Base-by-base conservation (phyloP, 2,888 invertebrate species). In the Tinea semifulvella region DNA sequence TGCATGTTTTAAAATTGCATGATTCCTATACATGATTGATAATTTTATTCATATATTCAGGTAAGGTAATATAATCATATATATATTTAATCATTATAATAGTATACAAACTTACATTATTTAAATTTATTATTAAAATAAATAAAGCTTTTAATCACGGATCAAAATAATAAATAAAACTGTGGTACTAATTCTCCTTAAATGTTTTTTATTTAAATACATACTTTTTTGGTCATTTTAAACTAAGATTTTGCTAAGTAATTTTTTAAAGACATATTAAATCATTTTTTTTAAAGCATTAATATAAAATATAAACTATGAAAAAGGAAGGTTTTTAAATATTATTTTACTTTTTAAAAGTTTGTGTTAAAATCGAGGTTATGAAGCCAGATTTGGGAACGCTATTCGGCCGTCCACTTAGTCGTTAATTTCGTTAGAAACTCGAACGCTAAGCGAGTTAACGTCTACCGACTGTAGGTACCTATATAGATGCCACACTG, bases 151-250 rank as follows among this genome's bases (percentile, higher is more conserved):
- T 25, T 7, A 6, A 7, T 25, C 11, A 31, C 6, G 11, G 6
- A 31, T 10, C 6, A 10, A 31, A 31, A 31, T 5, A 5, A 7
- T 22, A 7, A 2, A n/a, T 22, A 20, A 40, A 40, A 40, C 40
- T 40, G 40, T 40, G 22, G 40, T 40, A 40, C 40, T 40, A 13
- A 7, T 36, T 40, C 40, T 22, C 40, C 40, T 40, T 13, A 20
- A 40, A 20, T 40, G 22, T 22, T 22, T 38, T 10, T 13, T 22
- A 4, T n/a, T 10, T 17, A 11, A 25, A 25, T 25, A 25, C 6
- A 7, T 8, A 25, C n/a, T n/a, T n/a, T n/a, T n/a, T n/a, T n/a
- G n/a, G n/a, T n/a, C n/a, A n/a, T n/a, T n/a, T n/a, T n/a, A n/a
- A n/a, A n/a, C n/a, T n/a, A n/a, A n/a, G n/a, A n/a, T n/a, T n/a